phyloP scores from a whole-genome alignment of 2,797 vertebrate species.

The Chelonia mydas region DNA sequence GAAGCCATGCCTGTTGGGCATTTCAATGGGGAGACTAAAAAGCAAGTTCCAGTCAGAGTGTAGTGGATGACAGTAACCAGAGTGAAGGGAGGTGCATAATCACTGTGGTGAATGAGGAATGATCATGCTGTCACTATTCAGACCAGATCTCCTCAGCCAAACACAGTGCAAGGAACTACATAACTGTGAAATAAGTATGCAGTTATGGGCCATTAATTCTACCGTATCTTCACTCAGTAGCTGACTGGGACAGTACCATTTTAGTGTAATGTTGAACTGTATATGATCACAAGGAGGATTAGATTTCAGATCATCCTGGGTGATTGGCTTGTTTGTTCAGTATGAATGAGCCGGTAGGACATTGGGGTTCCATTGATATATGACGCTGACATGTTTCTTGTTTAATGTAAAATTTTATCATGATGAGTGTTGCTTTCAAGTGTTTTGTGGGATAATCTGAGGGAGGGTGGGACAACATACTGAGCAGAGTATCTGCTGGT shows the following conservation, averaged over 20 bases:
- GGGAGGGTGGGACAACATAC: neutral
- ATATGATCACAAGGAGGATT: neutral
- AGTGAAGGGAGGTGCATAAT: neutral
- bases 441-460: neutral
- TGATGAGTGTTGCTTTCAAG: neutral
- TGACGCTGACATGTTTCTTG: neutral
- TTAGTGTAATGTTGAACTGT: slow-evolving; percentile 29
- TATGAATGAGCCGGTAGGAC: neutral
- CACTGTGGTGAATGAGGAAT: neutral
- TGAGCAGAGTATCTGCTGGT: neutral
- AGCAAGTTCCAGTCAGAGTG: neutral
- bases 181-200: slow-evolving; percentile 44
- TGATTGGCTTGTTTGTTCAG: neutral
- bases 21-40: neutral
- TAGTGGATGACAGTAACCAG: rapidly evolving
- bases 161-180: slow-evolving; percentile 6
- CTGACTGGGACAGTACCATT: neutral
- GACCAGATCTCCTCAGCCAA: slow-evolving; percentile 48
- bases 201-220: slow-evolving; percentile 26
- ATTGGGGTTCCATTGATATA: neutral
- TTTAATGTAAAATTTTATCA: neutral
- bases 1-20: rapidly evolving
- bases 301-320: neutral
- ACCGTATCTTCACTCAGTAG: slow-evolving; percentile 13
- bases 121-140: slow-evolving; percentile 23